Evolutionary conservation across 2,888 invertebrate species (phyloP), one percentile per base, ranked within the genome.

Genomic region (Villa cingulata): DNA sequence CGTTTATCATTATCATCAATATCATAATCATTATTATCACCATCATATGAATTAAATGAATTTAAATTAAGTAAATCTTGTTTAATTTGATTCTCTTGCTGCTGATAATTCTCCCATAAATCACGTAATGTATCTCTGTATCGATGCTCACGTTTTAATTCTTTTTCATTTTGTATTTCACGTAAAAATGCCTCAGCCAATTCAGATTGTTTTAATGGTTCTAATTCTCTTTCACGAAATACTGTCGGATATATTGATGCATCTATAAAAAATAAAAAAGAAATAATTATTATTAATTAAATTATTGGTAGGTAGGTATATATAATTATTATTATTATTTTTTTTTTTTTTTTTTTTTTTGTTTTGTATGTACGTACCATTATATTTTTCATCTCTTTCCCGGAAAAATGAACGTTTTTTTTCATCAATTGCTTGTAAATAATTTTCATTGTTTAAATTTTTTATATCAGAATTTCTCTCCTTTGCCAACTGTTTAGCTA

Each of bases 41-140:
- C 63, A 45, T 65, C 65, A 42, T n/a, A n/a, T n/a, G n/a, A n/a
- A n/a, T n/a, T n/a, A n/a, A n/a, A n/a, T n/a, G n/a, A n/a, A n/a
- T n/a, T n/a, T n/a, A n/a, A n/a, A n/a, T n/a, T n/a, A n/a, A 63
- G 63, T 0, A 65, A 49, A 43, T 65, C 62, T 15, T 58, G 55
- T 23, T 65, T 61, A 39, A 63, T 58, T 48, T 66, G 63, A 41
- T 65, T 63, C 44, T 66, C 65, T 49, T 66, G 63, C 43, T 64
- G 62, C 51, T 64, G 65, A 49, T 66, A 66, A 52, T 64, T 64
- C 43, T 65, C 64, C 67, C 66, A 69, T 20, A 69, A 59, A 23
- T 59, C 62, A 4, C 62, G 62, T 34, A 69, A 51, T 3, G 64
- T 61, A 18, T 65, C 64, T 49, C 62, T 64, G 50, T 66, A 66